Conservation (phyloP, 2,797 vertebrate genomes). For the Sebastes steindachneri region DNA sequence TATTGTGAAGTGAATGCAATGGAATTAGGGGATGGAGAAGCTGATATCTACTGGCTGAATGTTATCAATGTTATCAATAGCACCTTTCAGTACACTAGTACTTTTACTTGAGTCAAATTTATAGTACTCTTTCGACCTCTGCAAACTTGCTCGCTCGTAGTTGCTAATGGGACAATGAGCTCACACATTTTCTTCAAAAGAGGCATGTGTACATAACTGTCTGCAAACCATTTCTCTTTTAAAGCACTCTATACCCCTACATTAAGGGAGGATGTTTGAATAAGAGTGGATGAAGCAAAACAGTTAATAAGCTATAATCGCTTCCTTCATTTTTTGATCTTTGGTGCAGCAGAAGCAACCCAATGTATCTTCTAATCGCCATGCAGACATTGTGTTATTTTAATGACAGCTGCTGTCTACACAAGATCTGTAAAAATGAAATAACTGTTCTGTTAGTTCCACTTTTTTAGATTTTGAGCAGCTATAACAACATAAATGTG, state of each 20-base stretch:
- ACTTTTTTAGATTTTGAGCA: constrained; percentile 14
- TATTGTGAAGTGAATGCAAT: not conserved
- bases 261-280: not conserved
- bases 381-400: not conserved
- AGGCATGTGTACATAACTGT: not conserved
- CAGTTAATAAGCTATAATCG: not conserved
- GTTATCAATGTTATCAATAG: not conserved
- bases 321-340: not conserved
- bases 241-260: too few species aligned
- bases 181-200: not conserved
- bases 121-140: not conserved
- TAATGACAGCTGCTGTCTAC: constrained; percentile 14
- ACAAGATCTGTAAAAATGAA: constrained; percentile 3
- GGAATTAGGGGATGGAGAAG: not conserved
- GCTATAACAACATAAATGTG: constrained; percentile 42
- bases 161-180: not conserved
- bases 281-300: not conserved
- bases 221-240: not conserved
- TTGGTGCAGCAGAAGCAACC: not conserved
- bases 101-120: not conserved
- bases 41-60: too few species aligned
- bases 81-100: not conserved
- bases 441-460: not conserved
- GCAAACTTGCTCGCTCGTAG: not conserved
- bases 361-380: not conserved